Base-by-base conservation (phyloP, 1,140 invertebrate species). In the Drosophila baimaii region DNA sequence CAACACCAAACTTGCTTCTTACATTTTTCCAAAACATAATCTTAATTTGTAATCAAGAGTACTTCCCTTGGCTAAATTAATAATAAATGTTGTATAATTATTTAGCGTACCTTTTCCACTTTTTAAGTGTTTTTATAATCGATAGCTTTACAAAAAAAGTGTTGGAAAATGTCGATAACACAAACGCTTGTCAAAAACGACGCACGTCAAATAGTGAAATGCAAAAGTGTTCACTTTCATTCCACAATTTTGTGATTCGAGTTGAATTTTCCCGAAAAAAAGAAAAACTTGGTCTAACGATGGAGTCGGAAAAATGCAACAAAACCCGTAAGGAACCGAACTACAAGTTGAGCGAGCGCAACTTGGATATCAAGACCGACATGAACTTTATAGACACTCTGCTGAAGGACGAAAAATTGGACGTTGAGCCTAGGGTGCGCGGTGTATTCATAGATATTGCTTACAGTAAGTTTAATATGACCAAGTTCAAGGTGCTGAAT, bases 401-500 rank as follows among this genome's bases (percentile, higher is more conserved):
- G 12, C 1, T 64, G 0, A 15, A 31, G 19, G 55, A 64, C 25
- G 15, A 17, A 0, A 15, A 3, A 15, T 1, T 64, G 19, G 19
- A 41, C 7, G 55, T 3, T 7, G 55, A 31, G 5, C 55, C 35
- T 1, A 15, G 17, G 4, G 19, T 25, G 9, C 61, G 55, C 29
- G 61, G 55, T 4, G 10, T 64, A 0, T 6, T 64, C 19, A 15
- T 64, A n/a, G 55, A 64, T 31, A 21, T 64, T 21, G 61, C 55
- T 15, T 61, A 64, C 9, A 61, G 55, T 64, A 13, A 31, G 61
- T 63, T 59, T 5, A 9, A 59, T 1, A 2, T 9, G 3, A 4
- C 3, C 5, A 15, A 13, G 1, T 27, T 15, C 19, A 15, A 12
- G 0, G 0, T 5, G 1, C 3, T 9, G 12, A 49, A 23, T 0